Base-by-base conservation (phyloP, 2,888 invertebrate genomes). In the Trissolcus japonicus region DNA sequence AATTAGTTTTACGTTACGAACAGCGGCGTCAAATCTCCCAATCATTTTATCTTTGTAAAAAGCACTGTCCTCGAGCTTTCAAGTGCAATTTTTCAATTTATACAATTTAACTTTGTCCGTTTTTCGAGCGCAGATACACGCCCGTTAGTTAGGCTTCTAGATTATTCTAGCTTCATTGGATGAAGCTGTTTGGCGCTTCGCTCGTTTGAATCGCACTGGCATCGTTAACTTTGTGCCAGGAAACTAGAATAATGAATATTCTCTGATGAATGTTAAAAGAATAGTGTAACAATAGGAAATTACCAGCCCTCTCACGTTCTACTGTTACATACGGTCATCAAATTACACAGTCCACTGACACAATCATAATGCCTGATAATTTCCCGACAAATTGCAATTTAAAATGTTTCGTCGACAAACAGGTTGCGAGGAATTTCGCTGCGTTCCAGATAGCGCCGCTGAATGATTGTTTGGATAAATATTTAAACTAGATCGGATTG, bases 201-300 rank as follows among this genome's bases (percentile, higher is more conserved):
- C 63, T 63, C 63, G 59, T 73, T 73, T 56, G 73, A 74, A 19
- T 54, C 60, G 55, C 11, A 46, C 48, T 46, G 35, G 61, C 55
- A 62, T 74, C 67, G 73, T 74, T 74, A 74, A 74, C 66, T 73
- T 73, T 73, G 61, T 19, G 29, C 29, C 56, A 50, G 66, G 35
- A 21, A 60, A 50, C 61, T 73, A 61, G 51, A 73, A 61, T 61
- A 43, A 61, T 66, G 50, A 66, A 66, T 61, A 73, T 72, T 65
- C 54, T 60, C 29, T 65, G 60, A 65, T 48, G 48, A 62, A 62
- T 57, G 50, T 25, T 56, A 29, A 46, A 54, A 21, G 17, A 54
- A 54, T 29, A 61, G 14, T 56, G 17, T 50, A 69, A 62, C 41
- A 69, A 69, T 21, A 53, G 59, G 54, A 59, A 56, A 69, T 25